Percentiles rank a stretch among this genome's conserved stretches.
phyloP scores from a whole-genome alignment of 2,113 vertebrate genomes.

The Caranx ignobilis region DNA sequence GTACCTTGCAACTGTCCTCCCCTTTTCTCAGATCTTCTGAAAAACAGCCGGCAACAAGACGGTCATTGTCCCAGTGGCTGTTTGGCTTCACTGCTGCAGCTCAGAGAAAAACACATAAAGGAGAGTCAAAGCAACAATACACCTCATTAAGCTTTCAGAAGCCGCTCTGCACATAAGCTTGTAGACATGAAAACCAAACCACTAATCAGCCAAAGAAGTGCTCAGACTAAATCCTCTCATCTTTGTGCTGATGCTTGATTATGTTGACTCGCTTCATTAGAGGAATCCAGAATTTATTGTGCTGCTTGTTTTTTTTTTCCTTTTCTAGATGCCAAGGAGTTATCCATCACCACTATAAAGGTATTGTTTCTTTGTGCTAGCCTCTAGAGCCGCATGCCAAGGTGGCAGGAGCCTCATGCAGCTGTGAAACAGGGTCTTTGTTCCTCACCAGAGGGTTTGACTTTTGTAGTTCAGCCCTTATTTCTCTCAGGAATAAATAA shows the following conservation, averaged over 20 bases:
- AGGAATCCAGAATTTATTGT: conserved; percentile 25
- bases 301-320: conserved; percentile 45
- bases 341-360: conserved; percentile 88
- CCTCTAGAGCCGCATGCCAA: not conserved
- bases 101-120: conserved; percentile 56
- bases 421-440: not conserved
- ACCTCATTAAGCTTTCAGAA: conserved; percentile 58
- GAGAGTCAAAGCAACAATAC: conserved; percentile 44
- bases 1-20: conserved; percentile 6
- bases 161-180: conserved; percentile 6
- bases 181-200: conserved; percentile 33
- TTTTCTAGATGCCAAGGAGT: conserved; percentile 71
- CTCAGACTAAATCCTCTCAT: conserved; percentile 24
- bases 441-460: not conserved
- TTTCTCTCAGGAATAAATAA: not conserved
- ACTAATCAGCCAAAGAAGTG: conserved; percentile 33
- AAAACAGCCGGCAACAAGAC: conserved; percentile 71
- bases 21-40: conserved; percentile 33
- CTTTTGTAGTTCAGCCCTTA: not conserved
- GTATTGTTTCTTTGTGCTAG: conserved; percentile 44
- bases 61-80: conserved; percentile 66
- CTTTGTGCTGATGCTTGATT: conserved; percentile 35
- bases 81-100: conserved; percentile 61
- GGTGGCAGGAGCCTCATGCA: not conserved
- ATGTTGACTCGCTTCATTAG: conserved; percentile 21